Evolutionary conservation across 2,888 invertebrate species (phyloP).

Genomic region (Calliphora vomitoria): DNA sequence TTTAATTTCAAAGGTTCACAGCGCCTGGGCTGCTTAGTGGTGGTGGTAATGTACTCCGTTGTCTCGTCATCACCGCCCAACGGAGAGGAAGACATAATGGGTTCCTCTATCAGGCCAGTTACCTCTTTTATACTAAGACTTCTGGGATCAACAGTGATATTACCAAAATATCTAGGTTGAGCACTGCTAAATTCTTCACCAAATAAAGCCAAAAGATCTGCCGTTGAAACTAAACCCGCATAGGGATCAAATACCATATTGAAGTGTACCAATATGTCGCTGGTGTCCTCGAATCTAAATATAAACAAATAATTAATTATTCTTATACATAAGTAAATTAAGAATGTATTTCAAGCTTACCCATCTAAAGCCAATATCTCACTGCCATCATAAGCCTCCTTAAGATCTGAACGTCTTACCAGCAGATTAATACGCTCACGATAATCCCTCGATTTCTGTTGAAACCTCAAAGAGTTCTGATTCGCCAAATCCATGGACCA

Average conservation of each 20-base stretch:
- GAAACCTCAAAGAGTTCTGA: conserved; percentile 89
- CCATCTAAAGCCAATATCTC: conserved; percentile 94
- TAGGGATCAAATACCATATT: conserved; percentile 94
- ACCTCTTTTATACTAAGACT: conserved; percentile 88
- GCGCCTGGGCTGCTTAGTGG: conserved; percentile 87
- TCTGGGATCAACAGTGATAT: conserved; percentile 88
- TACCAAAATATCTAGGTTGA: conserved; percentile 87
- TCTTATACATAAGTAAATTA: background rate
- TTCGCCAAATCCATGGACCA: conserved; percentile 89
- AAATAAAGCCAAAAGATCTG: conserved; percentile 88
- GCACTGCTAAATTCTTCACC: conserved; percentile 87
- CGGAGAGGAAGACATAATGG: conserved; percentile 83
- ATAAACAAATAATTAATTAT: background rate
- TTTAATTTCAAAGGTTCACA: conserved; percentile 89
- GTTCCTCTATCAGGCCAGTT: conserved; percentile 83
- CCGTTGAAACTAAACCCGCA: conserved; percentile 88
- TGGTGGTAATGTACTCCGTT: conserved; percentile 83
- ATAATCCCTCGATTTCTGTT: conserved; percentile 90
- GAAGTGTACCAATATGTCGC: conserved; percentile 92
- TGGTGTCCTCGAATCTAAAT: conserved; percentile 87
- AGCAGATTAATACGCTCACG: conserved; percentile 90
- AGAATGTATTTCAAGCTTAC: conserved; percentile 85
- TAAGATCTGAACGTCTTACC: conserved; percentile 90
- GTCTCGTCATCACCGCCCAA: conserved; percentile 83
- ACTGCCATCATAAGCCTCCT: conserved; percentile 90